Percentiles rank a stretch among this genome's conserved stretches.
Conservation (phyloP, 2,113 vertebrate species). For the Caloenas nicobarica region DNA sequence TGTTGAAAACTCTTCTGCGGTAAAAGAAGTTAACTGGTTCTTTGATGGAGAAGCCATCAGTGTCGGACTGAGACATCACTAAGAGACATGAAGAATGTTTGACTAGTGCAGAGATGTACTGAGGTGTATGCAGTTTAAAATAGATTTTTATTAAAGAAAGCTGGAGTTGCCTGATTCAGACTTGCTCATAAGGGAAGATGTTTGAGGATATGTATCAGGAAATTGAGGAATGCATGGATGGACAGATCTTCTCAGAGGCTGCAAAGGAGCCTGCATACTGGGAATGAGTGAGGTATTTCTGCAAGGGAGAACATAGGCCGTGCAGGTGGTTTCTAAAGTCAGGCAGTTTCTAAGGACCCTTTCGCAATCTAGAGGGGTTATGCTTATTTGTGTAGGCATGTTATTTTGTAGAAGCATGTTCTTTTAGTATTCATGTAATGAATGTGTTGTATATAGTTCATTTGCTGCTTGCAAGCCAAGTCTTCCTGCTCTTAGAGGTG, state of each 20-base stretch:
- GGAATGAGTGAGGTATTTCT: not conserved
- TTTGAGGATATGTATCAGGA: not conserved
- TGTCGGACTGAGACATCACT: not conserved
- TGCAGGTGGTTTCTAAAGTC: not conserved
- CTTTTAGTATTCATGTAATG: not conserved
- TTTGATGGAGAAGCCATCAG: not conserved
- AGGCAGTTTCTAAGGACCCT: not conserved
- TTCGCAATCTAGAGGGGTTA: accelerated
- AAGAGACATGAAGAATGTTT: not conserved
- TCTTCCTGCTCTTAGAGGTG: accelerated
- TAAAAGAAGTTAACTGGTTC: not conserved
- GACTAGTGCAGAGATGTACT: accelerated
- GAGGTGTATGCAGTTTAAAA: not conserved
- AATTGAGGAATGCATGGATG: not conserved
- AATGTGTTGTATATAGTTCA: not conserved
- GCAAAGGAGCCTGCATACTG: not conserved
- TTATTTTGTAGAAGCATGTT: not conserved
- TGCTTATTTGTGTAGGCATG: not conserved
- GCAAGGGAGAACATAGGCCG: accelerated
- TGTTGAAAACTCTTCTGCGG: not conserved
- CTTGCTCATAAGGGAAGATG: not conserved
- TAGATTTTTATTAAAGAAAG: not conserved
- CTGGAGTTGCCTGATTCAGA: not conserved
- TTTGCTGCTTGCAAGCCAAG: not conserved
- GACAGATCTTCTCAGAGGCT: not conserved